Base-by-base conservation (phyloP, 2,113 vertebrate genomes). In the Forbesichthys agassizii region DNA sequence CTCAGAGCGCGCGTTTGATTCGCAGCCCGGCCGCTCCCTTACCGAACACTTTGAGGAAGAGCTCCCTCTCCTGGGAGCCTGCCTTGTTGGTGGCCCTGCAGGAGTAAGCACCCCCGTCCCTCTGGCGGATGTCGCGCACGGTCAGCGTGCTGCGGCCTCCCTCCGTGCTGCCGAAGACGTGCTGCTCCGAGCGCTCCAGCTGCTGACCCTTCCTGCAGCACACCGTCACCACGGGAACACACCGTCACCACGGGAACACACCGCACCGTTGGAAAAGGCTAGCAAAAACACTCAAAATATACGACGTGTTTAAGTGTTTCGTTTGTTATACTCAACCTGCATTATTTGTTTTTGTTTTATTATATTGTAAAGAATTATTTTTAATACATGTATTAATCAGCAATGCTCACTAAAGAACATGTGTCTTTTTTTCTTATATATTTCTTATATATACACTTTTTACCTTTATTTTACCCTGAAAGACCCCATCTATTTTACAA, bases 41-140 rank as follows among this genome's bases (percentile, higher is more conserved):
- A 99, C 98, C 96, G 66, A 99, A 99, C 83, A 99, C 98, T 87
- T 98, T 96, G 66, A 99, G 95, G 65, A 95, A 93, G 9, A 95
- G 91, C 81, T 97, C 95, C 18, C 91, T 93, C 68, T 95, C 95
- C 78, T 95, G 94, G 69, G 92, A 92, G 18, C 97, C 97, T 0
- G 96, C 97, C 88, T 98, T 99, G 85, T 98, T 99, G 84, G 91
- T 93, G 70, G 96, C 96, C 77, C 80, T 94, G 84, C 98, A 99
- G 53, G 92, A 79, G 86, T 98, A 99, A 18, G 89, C 77, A 6
- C 97, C 98, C 0, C 93, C 94, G 67, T 99, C 97, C 0, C 77
- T 90, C 77, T 95, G 95, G 8, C 91, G 92, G 78, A 99, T 96
- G 72, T 95, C 94, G 78, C 87, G 95, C 82, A 99, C 90, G 33